Base-by-base conservation (phyloP, 2,113 vertebrate species). In the Balaeniceps rex region DNA sequence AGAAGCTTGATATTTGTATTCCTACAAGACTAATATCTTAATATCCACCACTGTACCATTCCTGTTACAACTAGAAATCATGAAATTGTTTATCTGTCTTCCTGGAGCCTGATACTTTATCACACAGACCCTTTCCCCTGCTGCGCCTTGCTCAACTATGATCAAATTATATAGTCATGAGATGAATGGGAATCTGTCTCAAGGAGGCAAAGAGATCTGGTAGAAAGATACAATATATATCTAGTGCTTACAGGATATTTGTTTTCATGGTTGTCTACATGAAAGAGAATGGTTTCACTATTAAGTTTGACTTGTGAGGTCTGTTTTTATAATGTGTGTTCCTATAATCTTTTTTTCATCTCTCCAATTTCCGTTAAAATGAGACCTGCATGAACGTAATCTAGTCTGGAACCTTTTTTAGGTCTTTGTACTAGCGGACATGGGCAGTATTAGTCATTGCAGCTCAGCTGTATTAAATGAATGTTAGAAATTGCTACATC, bases 181-280 rank as follows among this genome's bases (percentile, higher is more conserved):
- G 98, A 99, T 99, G 98, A 99, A 99, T 99, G 98, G 98, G 98
- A 98, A 99, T 98, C 97, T 98, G 98, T 98, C 95, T 98, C 98
- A 98, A 98, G 98, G 98, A 98, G 98, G 98, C 97, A 98, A 97
- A 98, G 98, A 99, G 99, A 99, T 99, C 92, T 97, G 97, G 96
- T 97, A 94, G 97, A 97, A 98, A 99, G 99, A 99, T 99, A 99
- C 84, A 97, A 87, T 97, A 93, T 96, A 85, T 98, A 97, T 98
- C 97, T 97, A 88, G 96, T 97, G 97, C 98, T 98, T 98, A 99
- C 99, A 99, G 99, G 99, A 99, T 99, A 99, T 99, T 99, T 99
- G 99, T 99, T 99, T 99, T 98, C 98, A 97, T 98, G 98, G 98
- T 87, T 98, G 96, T 97, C 98, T 98, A 98, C 98, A 98, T 98